Conservation (phyloP, 1,140 invertebrate genomes). For the Heliconius congener region DNA sequence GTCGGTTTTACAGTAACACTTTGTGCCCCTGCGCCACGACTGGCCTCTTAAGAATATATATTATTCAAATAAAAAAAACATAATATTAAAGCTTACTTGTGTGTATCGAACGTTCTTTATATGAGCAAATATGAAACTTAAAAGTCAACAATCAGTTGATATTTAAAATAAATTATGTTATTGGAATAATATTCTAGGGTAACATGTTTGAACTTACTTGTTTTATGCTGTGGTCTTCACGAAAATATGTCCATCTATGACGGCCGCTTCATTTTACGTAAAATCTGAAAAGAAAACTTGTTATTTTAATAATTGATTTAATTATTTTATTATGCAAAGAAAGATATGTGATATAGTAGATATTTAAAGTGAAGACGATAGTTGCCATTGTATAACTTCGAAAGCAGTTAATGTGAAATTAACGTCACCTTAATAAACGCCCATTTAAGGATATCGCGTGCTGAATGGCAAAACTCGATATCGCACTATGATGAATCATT, state of each 20-base stretch:
- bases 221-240: conserved; percentile 25
- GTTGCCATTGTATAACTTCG: background rate
- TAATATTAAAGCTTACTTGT: no score
- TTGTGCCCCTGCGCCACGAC: no score
- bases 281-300: conserved; percentile 47
- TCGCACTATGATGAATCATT: background rate
- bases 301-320: background rate
- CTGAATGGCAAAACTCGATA: background rate
- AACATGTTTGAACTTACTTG: conserved; percentile 27
- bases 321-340: background rate
- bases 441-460: background rate
- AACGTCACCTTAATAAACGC: background rate
- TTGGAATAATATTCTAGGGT: background rate
- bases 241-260: conserved; percentile 20
- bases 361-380: background rate
- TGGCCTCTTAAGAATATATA: no score
- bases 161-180: background rate
- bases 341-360: no score
- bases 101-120: no score
- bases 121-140: no score
- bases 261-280: conserved; percentile 49
- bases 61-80: no score
- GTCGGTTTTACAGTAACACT: no score
- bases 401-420: background rate
- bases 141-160: background rate